Evolutionary conservation across 2,113 vertebrate genomes (phyloP).

Genomic region (Cinclus cinclus): DNA sequence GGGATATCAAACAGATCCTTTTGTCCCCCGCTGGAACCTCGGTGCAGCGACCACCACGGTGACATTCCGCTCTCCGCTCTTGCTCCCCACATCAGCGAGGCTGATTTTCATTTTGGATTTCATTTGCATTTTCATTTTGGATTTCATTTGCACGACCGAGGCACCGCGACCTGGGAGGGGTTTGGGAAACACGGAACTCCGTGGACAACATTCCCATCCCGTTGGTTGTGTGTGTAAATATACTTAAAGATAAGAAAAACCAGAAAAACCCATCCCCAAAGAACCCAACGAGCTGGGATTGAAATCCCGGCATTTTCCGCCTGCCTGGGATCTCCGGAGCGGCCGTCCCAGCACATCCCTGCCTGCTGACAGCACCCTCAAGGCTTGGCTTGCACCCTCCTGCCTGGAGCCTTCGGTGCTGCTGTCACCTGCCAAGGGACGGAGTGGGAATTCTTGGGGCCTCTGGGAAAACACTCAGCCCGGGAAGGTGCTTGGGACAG

Average conservation of each 20-base stretch:
- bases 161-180: neutral
- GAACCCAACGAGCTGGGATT: neutral
- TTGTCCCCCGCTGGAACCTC: neutral
- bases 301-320: rapidly evolving
- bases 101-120: neutral
- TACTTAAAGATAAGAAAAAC: no score
- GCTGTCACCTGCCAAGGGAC: neutral
- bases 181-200: rapidly evolving
- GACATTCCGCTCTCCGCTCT: neutral
- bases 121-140: no score
- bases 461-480: constrained; percentile 8
- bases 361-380: neutral
- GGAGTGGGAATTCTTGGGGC: neutral
- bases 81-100: neutral
- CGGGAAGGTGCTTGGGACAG: neutral
- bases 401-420: neutral
- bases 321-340: neutral
- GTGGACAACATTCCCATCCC: neutral
- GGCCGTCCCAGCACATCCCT: neutral
- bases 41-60: neutral
- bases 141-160: rapidly evolving
- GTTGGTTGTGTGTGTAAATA: no score
- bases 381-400: neutral
- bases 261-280: no score
- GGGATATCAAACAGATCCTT: neutral